These are phyloP conservation scores for Brachionus rubens DNA, from an alignment of 1,140 invertebrate species.

Conservation along the genomic window DNA sequence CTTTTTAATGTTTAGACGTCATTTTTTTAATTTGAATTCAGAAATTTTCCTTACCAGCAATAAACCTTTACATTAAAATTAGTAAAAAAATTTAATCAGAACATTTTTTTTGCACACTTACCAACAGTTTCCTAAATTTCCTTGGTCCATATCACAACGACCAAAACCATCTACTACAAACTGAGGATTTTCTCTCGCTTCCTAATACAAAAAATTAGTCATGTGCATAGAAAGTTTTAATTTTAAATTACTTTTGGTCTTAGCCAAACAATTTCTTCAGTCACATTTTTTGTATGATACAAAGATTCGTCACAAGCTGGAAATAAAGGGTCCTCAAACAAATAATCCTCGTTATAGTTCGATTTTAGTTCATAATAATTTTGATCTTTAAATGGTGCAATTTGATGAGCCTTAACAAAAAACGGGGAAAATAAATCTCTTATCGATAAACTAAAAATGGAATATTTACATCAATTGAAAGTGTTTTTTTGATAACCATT, in stretches of 20 bases:
- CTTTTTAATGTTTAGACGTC: slow-evolving; percentile 59
- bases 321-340: slow-evolving; percentile 72
- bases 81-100: neutral
- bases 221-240: neutral
- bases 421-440: too few relatives aligned
- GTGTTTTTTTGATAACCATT: too few relatives aligned
- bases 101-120: too few relatives aligned
- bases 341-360: slow-evolving; percentile 58
- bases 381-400: slow-evolving; percentile 24
- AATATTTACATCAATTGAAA: too few relatives aligned
- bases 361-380: slow-evolving; percentile 50
- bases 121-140: slow-evolving; percentile 68
- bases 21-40: neutral
- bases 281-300: slow-evolving; percentile 52
- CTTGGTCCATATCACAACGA: slow-evolving; percentile 67
- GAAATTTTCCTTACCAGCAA: neutral
- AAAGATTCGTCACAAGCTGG: slow-evolving; percentile 64
- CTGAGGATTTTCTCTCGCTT: slow-evolving; percentile 52
- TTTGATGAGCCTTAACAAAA: neutral
- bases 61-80: slow-evolving; percentile 19
- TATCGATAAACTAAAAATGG: too few relatives aligned
- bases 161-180: slow-evolving; percentile 53
- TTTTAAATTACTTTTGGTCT: slow-evolving; percentile 37
- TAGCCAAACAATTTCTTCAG: neutral
- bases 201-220: neutral